phyloP scores from a whole-genome alignment of 30 jellyfish, hydroid and myxozoan genomes.

The Haliclystus octoradiatus region DNA sequence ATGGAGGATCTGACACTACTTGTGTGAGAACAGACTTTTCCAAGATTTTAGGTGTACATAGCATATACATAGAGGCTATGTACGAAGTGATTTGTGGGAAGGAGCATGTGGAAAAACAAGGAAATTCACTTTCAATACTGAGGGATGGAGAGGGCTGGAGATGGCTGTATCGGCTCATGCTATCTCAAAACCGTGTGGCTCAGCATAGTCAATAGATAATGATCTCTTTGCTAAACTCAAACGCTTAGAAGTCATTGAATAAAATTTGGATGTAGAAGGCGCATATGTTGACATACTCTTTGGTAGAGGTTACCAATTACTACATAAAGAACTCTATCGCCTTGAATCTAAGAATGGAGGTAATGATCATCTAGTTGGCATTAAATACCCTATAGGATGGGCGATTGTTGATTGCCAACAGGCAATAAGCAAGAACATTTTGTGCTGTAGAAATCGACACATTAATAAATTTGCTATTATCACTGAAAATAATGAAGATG shows the following conservation, averaged over 20 bases:
- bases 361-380: neutral
- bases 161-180: neutral
- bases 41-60: too few relatives aligned
- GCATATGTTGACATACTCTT: neutral
- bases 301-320: neutral
- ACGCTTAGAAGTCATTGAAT: neutral
- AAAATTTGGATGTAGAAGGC: neutral
- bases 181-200: neutral
- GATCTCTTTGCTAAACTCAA: neutral
- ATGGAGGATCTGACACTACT: too few relatives aligned
- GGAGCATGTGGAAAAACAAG: too few relatives aligned
- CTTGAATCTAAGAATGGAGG: neutral
- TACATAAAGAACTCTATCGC: neutral
- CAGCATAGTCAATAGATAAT: neutral
- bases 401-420: neutral
- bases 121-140: too few relatives aligned
- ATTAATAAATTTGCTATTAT: too few relatives aligned
- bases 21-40: too few relatives aligned
- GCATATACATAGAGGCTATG: too few relatives aligned
- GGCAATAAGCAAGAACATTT: neutral
- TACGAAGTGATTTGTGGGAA: too few relatives aligned
- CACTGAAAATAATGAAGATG: too few relatives aligned
- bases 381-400: neutral
- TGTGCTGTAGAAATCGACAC: neutral
- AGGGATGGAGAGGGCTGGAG: too few relatives aligned